Evolutionary conservation across 2,888 invertebrate species (phyloP), one percentile per base, ranked within the genome.

Genomic region (Hydriomena furcata): DNA sequence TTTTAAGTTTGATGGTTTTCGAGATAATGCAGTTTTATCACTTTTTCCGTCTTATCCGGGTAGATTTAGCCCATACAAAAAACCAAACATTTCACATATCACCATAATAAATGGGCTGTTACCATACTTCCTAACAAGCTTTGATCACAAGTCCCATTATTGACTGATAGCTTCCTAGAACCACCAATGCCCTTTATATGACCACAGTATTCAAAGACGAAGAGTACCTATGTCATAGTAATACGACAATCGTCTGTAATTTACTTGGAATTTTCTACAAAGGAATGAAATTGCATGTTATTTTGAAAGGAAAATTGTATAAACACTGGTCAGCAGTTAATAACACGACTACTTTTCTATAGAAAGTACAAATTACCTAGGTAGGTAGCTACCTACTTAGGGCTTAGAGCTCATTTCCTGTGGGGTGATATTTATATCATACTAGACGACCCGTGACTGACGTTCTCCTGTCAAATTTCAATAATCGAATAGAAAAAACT

Each of bases 251-350:
- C 13, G 38, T 7, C 24, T 7, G 34, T 31, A 45, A 45, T 40
- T 40, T 35, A 7, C 42, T 42, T 52, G 46, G 17, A 2, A 17
- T 17, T 17, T 17, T 3, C 17, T 4, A 40, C 51, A 46, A 46
- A 42, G 36, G 32, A 37, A 17, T 31, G 32, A 76, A 83, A 79
- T 81, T 76, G 52, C 73, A 66, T 79, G 78, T 76, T 79, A 82
- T 84, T 85, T 66, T 73, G 65, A 71, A 37, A 23, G 12, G 46
- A 21, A 36, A 45, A 41, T 46, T 41, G 41, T 51, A 58, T 71
- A 66, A 65, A 48, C 45, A 46, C 44, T 40, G 45, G 41, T 41
- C 50, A 59, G 35, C 36, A 43, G 25, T 30, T 36, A 7, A 36
- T 41, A 42, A 20, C 17, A 11, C 17, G 4, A 17, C 23, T 34